A percentile compares a stretch with the other conserved stretches of the same genome.
Evolutionary conservation across 2,888 invertebrate genomes (phyloP).

Genomic region (Ormyrus labotus): DNA sequence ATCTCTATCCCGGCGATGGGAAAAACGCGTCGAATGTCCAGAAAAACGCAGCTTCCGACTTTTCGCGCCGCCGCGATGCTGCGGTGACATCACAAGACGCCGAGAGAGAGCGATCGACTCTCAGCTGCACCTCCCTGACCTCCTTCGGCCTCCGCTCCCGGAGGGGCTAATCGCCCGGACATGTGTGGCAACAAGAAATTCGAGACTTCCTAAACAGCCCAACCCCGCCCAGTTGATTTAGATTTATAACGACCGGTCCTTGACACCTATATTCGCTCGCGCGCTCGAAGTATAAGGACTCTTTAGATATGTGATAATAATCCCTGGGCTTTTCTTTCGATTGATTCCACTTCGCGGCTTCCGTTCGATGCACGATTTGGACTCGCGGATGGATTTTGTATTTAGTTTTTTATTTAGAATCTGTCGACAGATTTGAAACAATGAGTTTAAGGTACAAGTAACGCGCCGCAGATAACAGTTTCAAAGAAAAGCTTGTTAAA

Average conservation of each 20-base stretch:
- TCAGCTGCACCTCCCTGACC: slow-evolving; percentile 59
- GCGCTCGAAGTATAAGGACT: neutral
- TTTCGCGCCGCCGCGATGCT: neutral
- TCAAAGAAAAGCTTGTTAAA: no score
- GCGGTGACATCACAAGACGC: slow-evolving; percentile 56
- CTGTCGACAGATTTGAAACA: no score
- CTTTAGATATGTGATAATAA: no score
- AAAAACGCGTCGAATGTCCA: neutral
- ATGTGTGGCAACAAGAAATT: slow-evolving; percentile 72
- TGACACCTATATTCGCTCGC: neutral
- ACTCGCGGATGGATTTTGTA: no score
- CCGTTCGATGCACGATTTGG: no score
- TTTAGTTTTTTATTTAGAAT: no score
- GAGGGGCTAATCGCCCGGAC: slow-evolving; percentile 65
- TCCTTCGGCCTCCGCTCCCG: slow-evolving; percentile 23
- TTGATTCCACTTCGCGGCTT: no score
- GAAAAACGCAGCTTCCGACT: slow-evolving; percentile 27
- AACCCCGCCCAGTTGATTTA: slow-evolving; percentile 44
- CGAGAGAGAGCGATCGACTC: slow-evolving; percentile 58
- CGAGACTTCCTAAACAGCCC: slow-evolving; percentile 65
- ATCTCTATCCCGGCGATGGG: no score
- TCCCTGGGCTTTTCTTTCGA: no score
- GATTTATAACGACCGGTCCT: slow-evolving; percentile 58
- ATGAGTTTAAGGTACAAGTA: no score
- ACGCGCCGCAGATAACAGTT: no score